phyloP scores from a whole-genome alignment of 2,797 vertebrate species.

The Octomys mimax region DNA sequence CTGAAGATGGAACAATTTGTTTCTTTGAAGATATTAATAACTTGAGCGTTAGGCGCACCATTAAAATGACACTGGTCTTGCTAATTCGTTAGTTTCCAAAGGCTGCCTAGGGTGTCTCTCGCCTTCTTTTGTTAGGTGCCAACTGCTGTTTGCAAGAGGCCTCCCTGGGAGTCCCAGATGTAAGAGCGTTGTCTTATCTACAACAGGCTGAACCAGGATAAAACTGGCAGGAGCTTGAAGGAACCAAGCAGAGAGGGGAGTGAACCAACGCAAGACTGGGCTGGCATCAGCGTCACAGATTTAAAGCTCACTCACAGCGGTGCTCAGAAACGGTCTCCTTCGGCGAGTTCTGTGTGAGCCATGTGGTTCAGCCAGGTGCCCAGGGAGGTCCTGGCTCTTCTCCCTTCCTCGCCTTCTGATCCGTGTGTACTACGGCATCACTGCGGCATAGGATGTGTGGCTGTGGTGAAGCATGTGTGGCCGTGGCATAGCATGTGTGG shows the following conservation, averaged over 20 bases:
- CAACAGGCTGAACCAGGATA: conserved; percentile 84
- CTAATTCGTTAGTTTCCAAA: conserved; percentile 83
- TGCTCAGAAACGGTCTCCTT: neutral
- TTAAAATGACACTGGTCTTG: conserved; percentile 73
- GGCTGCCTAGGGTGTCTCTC: conserved; percentile 83
- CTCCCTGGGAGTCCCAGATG: conserved; percentile 85
- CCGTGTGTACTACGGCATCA: neutral
- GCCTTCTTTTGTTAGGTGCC: conserved; percentile 84
- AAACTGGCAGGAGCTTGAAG: conserved; percentile 81
- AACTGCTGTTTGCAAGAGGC: conserved; percentile 86
- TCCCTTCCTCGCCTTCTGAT: too few relatives aligned
- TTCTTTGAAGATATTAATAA: conserved; percentile 65
- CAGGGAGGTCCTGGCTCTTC: neutral
- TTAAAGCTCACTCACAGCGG: conserved; percentile 66
- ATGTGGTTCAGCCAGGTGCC: neutral
- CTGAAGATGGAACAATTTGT: neutral
- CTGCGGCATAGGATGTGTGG: neutral
- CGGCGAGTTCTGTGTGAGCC: neutral
- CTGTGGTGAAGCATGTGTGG: neutral
- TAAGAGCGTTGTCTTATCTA: conserved; percentile 88
- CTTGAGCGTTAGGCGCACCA: neutral
- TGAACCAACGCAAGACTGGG: conserved; percentile 67
- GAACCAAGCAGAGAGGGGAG: conserved; percentile 64
- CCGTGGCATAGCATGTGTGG: neutral
- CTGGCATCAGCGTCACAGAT: conserved; percentile 75